Conservation (phyloP, 2,113 vertebrate genomes). For the Labeo rohita region DNA sequence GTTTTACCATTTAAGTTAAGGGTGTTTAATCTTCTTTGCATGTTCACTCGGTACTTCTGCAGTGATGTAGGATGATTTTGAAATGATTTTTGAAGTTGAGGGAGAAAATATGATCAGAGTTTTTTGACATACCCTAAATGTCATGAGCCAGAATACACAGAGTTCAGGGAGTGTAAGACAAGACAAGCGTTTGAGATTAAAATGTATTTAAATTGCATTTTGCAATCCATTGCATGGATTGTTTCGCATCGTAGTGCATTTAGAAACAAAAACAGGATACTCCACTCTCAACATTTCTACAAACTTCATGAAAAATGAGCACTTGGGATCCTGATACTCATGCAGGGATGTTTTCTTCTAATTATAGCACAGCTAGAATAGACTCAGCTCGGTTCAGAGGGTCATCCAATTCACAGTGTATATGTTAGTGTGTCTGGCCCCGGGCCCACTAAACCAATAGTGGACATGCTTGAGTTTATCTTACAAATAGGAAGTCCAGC, state of each 20-base stretch:
- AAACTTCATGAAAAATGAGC: neutral
- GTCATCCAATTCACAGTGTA: neutral
- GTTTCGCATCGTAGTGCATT: neutral
- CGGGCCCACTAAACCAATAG: neutral
- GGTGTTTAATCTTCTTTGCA: no score
- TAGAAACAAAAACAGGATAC: neutral
- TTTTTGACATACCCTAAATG: no score
- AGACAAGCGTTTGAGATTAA: no score
- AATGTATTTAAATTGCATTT: no score
- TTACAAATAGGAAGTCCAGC: constrained; percentile 17
- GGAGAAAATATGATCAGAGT: no score
- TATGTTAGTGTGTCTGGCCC: neutral
- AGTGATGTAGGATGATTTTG: no score
- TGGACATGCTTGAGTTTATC: neutral
- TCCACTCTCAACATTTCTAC: neutral
- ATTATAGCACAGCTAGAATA: neutral
- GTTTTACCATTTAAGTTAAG: no score
- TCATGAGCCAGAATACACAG: no score
- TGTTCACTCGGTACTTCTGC: no score
- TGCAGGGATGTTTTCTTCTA: neutral
- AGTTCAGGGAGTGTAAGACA: no score
- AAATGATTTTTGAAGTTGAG: no score
- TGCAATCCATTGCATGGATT: no score
- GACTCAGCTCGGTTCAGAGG: neutral
- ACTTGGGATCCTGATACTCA: neutral